Evolutionary conservation across 2,888 invertebrate genomes (phyloP).

Genomic region (Frankliniella fusca): DNA sequence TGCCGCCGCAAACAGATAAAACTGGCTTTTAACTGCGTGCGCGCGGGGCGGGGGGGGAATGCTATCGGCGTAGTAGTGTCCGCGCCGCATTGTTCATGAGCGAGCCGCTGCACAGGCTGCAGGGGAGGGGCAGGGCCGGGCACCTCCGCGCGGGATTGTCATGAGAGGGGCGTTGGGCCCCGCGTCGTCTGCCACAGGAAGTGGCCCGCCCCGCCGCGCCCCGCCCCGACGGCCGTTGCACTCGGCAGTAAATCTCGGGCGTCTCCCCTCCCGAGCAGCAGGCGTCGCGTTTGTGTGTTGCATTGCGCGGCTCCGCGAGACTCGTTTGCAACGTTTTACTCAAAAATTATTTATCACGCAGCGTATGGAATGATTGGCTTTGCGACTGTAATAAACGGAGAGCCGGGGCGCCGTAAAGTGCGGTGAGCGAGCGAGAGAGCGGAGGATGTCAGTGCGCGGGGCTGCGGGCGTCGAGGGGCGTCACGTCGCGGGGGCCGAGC

Average conservation of each 20-base stretch:
- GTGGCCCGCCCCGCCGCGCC: not conserved
- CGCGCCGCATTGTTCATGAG: no score
- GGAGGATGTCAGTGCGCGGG: not conserved
- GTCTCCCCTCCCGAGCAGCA: not conserved
- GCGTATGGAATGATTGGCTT: not conserved
- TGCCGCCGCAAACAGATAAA: no score
- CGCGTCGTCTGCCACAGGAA: not conserved
- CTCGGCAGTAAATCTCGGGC: slow-evolving; percentile 8
- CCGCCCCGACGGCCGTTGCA: not conserved
- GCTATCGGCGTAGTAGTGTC: no score
- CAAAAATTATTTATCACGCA: slow-evolving; percentile 1
- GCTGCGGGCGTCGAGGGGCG: no score
- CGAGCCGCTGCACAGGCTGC: no score
- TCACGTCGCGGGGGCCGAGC: not conserved
- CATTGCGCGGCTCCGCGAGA: not conserved
- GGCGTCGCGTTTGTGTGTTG: slow-evolving; percentile 4
- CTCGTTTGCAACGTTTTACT: not conserved
- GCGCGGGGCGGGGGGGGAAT: no score
- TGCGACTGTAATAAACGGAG: no score
- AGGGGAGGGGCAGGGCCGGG: no score
- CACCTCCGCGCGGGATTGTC: no score
- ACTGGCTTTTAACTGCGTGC: no score
- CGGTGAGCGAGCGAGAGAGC: no score
- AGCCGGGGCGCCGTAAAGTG: no score
- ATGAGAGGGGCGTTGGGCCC: not conserved